Evolutionary conservation across 1,140 invertebrate genomes (phyloP).

Genomic region (Eumeta japonica): DNA sequence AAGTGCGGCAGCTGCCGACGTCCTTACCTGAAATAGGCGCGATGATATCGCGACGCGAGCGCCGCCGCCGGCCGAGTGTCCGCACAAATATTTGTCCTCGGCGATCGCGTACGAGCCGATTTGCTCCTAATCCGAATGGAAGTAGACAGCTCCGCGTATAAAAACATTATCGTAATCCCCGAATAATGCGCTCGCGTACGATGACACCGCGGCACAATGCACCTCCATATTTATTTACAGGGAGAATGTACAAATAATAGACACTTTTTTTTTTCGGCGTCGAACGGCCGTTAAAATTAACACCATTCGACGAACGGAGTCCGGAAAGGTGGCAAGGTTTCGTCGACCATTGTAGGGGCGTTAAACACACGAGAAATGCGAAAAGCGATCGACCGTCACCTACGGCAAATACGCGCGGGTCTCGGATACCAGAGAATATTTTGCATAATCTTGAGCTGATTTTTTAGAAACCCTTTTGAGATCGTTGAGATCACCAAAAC

Average conservation of each 20-base stretch:
- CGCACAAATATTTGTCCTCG: conserved; percentile 1
- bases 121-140: neutral
- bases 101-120: conserved; percentile 1
- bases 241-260: conserved; percentile 1
- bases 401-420: no score
- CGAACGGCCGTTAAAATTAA: neutral
- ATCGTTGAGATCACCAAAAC: no score
- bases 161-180: neutral
- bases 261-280: neutral
- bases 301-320: no score
- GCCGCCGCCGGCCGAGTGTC: conserved; percentile 1
- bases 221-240: neutral
- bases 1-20: no score
- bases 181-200: neutral
- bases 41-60: neutral
- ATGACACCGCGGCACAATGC: conserved; percentile 1
- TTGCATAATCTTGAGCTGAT: no score
- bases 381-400: no score
- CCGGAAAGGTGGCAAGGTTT: no score
- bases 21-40: no score
- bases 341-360: no score
- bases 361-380: no score
- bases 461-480: no score
- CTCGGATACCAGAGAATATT: no score
- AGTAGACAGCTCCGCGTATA: neutral